Conservation (phyloP, 2,888 invertebrate genomes). For the Hartigia nigra region DNA sequence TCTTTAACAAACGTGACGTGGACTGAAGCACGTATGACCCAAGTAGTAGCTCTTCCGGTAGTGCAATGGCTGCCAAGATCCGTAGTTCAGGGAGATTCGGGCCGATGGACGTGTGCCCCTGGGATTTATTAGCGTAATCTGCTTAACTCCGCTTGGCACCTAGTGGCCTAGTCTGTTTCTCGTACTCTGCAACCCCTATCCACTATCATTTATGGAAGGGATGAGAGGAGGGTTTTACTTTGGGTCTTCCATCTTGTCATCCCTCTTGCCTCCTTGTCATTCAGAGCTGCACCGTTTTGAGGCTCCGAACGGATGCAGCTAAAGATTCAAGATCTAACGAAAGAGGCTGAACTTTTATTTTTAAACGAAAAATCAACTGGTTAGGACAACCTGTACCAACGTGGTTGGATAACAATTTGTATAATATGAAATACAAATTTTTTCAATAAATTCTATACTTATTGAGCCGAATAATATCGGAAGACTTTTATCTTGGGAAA, state of each 20-base stretch:
- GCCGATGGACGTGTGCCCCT: constrained; percentile 44
- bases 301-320: background rate
- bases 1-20: constrained; percentile 26
- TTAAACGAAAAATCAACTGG: background rate
- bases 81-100: constrained; percentile 35
- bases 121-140: constrained; percentile 59
- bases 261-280: constrained; percentile 16
- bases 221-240: constrained; percentile 30
- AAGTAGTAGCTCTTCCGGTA: constrained; percentile 32
- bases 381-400: background rate
- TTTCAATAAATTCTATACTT: background rate
- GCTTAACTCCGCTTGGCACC: constrained; percentile 48
- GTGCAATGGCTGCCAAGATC: background rate
- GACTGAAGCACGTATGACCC: constrained; percentile 41
- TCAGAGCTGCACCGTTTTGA: constrained; percentile 21
- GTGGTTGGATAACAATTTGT: background rate
- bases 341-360: background rate
- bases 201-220: constrained; percentile 30
- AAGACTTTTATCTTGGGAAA: background rate
- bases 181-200: constrained; percentile 23
- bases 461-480: background rate
- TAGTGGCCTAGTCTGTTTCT: constrained; percentile 29
- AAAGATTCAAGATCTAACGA: background rate
- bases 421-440: background rate
- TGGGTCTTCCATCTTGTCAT: constrained; percentile 18